Evolutionary conservation across 2,113 vertebrate genomes (phyloP).

Genomic region (Perca fluviatilis): DNA sequence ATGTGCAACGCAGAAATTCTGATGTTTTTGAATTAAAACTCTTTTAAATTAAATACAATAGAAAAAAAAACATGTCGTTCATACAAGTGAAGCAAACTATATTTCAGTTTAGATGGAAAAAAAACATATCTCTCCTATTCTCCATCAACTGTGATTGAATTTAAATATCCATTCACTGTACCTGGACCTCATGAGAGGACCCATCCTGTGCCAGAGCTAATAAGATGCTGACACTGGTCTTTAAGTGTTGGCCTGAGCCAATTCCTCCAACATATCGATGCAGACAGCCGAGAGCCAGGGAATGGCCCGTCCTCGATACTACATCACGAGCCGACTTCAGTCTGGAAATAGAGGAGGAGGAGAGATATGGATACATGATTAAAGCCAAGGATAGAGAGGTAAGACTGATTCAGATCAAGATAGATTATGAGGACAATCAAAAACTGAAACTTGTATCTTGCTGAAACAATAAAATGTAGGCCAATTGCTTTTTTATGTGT

Average conservation of each 20-base stretch:
- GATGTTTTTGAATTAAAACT: background rate
- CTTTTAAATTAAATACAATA: background rate
- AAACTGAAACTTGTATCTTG: background rate
- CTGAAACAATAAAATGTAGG: background rate
- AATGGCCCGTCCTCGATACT: slow-evolving; percentile 97
- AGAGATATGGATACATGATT: slow-evolving; percentile 13
- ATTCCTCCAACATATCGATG: slow-evolving; percentile 99
- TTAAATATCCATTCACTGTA: slow-evolving; percentile 68
- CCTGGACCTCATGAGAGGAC: slow-evolving; percentile 98
- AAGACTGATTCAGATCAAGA: slow-evolving; percentile 4
- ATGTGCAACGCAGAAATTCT: background rate
- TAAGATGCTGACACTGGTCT: slow-evolving; percentile 99
- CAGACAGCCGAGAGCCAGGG: slow-evolving; percentile 96
- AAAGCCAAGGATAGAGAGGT: slow-evolving; percentile 11
- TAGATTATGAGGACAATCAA: slow-evolving; percentile 6
- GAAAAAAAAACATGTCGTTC: background rate
- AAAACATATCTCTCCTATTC: background rate
- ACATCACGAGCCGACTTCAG: slow-evolving; percentile 98
- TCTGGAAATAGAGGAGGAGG: slow-evolving; percentile 75
- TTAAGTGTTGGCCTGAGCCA: slow-evolving; percentile 98
- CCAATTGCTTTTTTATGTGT: background rate
- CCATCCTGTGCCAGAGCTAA: slow-evolving; percentile 97
- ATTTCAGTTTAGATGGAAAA: background rate
- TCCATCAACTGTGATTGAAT: background rate
- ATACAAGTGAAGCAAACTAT: background rate